Evolutionary conservation across 1,140 invertebrate species (phyloP), one percentile per base, ranked within the genome.

Genomic region (Drosophila arawakana): DNA sequence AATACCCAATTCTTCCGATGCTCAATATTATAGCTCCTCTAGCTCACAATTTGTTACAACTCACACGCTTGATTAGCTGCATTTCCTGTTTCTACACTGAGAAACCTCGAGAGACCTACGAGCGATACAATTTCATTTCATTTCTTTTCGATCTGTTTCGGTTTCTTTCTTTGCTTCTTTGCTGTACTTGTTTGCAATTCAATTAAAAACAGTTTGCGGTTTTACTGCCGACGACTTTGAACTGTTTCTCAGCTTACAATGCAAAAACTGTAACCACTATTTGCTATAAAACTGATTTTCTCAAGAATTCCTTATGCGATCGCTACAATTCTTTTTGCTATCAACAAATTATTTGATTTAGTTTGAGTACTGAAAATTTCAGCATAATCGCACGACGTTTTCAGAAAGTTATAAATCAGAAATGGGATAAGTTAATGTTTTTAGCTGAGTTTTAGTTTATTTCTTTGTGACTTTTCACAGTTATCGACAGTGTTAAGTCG

Each of bases 201-300:
- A 86, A 86, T 86, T 86, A 80, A 77, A 86, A 88, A 88, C 83
- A 55, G 83, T 66, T 88, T 88, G 83, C 83, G 83, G 83, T 86
- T 86, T 54, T 67, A 66, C 69, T 73, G 62, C 63, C 63, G 80
- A 69, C 80, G 83, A 88, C 83, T 86, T 86, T 86, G 83, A 86
- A 78, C 65, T 59, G 69, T 83, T 88, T 77, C 83, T 86, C 83
- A 77, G 66, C 76, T 86, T 86, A 86, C 83, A 82, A 39, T 43
- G 35, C 46, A 37, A 21, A 37, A 50, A 62, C 59, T 41, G 60
- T 30, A 47, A 62, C 34, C 44, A 61, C 46, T 43, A 37, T 37
- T 54, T 8, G 18, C 44, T 37, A 11, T 3, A 35, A 49, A 61
- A 49, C 44, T 3, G 34, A 9, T n/a, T 5, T 50, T 25, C 30